These are phyloP conservation scores for Drosophila mimica DNA, from an alignment of 2,888 invertebrate genomes.

Conservation along the genomic window DNA sequence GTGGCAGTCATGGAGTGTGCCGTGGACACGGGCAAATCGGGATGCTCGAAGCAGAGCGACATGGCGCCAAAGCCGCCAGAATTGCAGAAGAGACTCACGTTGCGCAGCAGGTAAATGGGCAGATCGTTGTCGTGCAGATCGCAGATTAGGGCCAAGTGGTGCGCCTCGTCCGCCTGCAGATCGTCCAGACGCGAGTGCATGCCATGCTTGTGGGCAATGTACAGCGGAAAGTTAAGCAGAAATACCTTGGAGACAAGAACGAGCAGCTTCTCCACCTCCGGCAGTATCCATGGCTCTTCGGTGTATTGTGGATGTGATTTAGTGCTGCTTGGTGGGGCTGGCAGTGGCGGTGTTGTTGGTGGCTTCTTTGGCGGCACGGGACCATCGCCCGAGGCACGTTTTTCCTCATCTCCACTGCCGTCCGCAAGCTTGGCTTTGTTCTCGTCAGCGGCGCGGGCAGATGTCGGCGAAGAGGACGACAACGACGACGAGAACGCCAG, in stretches of 20 bases:
- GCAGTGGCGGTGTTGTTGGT: conserved; percentile 39
- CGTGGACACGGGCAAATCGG: conserved; percentile 92
- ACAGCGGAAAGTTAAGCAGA: conserved; percentile 94
- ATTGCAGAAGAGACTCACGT: conserved; percentile 97
- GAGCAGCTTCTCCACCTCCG: conserved; percentile 95
- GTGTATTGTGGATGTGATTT: conserved; percentile 77
- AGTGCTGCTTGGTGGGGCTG: conserved; percentile 23
- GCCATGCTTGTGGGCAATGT: conserved; percentile 94
- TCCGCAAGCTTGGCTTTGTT: conserved; percentile 27
- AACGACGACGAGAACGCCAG: conserved; percentile 23
- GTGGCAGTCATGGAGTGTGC: conserved; percentile 97
- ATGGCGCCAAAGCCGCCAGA: conserved; percentile 95
- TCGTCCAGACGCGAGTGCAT: conserved; percentile 93
- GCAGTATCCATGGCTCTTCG: conserved; percentile 89
- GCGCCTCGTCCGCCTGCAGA: conserved; percentile 92
- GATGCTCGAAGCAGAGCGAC: conserved; percentile 94
- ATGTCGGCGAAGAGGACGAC: conserved; percentile 20
- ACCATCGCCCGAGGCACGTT: conserved; percentile 64
- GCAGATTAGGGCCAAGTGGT: conserved; percentile 87
- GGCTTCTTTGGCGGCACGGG: conserved; percentile 56
- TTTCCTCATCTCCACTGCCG: conserved; percentile 45
- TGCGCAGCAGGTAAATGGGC: conserved; percentile 94
- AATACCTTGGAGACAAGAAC: conserved; percentile 95
- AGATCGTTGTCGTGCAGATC: conserved; percentile 97
- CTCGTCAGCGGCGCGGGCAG: conserved; percentile 34